phyloP scores from a whole-genome alignment of 2,113 vertebrate genomes.

The Carassius carassius region DNA sequence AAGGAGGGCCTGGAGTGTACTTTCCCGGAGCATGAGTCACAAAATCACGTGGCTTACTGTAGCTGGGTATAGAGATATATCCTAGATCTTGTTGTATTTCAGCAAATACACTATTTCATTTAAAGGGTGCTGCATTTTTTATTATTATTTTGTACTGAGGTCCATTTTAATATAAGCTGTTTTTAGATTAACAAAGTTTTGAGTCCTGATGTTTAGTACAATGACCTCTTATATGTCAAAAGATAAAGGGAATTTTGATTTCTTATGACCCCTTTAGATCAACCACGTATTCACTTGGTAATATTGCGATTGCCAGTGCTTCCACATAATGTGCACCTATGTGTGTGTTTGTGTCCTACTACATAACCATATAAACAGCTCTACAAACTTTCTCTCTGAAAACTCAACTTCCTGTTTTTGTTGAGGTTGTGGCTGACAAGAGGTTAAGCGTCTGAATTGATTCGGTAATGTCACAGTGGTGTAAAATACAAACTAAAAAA shows the following conservation, averaged over 20 bases:
- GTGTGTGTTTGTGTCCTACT: too few species aligned
- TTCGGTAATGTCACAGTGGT: too few species aligned
- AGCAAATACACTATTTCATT: neutral
- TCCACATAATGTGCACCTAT: neutral
- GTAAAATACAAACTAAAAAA: too few species aligned
- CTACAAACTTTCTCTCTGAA: neutral
- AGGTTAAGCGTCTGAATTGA: neutral
- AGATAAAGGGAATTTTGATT: neutral
- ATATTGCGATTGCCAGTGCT: neutral
- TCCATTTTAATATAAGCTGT: too few species aligned
- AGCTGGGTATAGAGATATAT: neutral
- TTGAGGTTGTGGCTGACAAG: neutral
- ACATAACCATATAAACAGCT: too few species aligned
- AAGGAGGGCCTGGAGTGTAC: too few species aligned
- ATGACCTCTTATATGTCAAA: too few species aligned
- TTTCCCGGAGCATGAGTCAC: constrained; percentile 5
- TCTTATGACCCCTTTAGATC: neutral
- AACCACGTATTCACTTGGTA: neutral
- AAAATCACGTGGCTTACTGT: neutral
- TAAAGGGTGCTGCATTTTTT: neutral
- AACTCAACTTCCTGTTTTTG: neutral
- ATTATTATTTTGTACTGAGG: too few species aligned
- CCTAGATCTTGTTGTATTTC: too few species aligned
- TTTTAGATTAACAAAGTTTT: too few species aligned
- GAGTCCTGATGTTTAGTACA: too few species aligned